Base-by-base conservation (phyloP, 1,140 invertebrate genomes). In the Piezodorus guildinii region DNA sequence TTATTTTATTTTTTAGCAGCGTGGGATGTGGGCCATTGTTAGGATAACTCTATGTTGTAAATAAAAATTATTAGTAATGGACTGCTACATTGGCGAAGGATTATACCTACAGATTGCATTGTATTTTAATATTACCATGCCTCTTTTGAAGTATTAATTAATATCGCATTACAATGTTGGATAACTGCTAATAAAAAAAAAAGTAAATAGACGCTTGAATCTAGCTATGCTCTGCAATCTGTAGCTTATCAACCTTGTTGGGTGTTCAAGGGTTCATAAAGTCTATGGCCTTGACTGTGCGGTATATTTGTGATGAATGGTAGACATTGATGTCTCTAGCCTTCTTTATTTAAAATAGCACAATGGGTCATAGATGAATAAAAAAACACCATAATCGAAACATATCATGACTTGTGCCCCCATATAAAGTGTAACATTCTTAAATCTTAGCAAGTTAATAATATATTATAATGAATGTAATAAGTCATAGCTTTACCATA, bases 241-340 rank as follows among this genome's bases (percentile, higher is more conserved):
- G 58, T 60, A 60, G 43, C 58, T 44, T 60, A 56, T 6, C 34
- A 63, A 46, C 64, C 64, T 65, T 65, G 64, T 65, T 65, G 27
- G 64, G 64, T 65, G 64, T 62, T 62, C 64, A 65, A 65, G 64
- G 64, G 21, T 54, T 49, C 27, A 60, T 49, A 43, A 51, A 52
- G 23, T 56, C 63, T 64, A 62, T 44, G 60, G 30, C 51, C 60
- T 46, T n/a, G 25, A 39, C 52, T 49, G 43, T 59, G 56, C 43
- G 43, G 43, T 49, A 44, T 19, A 44, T 64, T 52, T 51, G 56
- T 60, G 56, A 60, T 62, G 43, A 61, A 44, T 56, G 58, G 34
- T 39, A 49, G 63, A 69, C 43, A 52, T 61, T 3, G 79, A 83
- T 0, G 83, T 80, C 60, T 63, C 51, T 49, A 68, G 65, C 60